phyloP scores from a whole-genome alignment of 2,888 invertebrate species.

The Psylliodes chrysocephalus region DNA sequence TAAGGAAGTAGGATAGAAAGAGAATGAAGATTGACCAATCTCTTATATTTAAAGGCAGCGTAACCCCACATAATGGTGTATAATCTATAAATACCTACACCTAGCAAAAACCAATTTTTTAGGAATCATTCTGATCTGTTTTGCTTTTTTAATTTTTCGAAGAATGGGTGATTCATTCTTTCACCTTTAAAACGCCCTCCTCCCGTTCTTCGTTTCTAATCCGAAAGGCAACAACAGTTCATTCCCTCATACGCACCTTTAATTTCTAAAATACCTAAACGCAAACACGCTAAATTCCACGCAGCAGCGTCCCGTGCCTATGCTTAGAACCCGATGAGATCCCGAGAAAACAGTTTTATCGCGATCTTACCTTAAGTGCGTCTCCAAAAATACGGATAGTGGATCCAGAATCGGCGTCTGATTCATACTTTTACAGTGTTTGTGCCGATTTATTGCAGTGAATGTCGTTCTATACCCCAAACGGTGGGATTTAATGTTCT shows the following conservation, averaged over 20 bases:
- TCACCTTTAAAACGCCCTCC: no score
- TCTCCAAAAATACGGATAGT: conserved; percentile 58
- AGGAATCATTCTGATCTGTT: no score
- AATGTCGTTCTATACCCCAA: not conserved
- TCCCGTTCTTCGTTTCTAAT: no score
- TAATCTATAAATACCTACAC: no score
- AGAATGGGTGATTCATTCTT: no score
- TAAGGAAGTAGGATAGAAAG: no score
- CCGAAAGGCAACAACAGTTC: no score
- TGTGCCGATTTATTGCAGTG: not conserved
- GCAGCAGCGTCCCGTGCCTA: conserved; percentile 16
- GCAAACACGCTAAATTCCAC: conserved; percentile 5
- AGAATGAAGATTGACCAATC: no score
- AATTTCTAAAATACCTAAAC: conserved; percentile 22
- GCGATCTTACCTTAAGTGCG: conserved; percentile 54
- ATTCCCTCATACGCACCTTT: conserved; percentile 5
- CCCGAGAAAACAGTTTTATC: conserved; percentile 26
- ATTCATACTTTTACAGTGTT: conserved; percentile 23
- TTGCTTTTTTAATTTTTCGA: no score
- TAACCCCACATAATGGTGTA: no score
- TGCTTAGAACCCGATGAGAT: conserved; percentile 28
- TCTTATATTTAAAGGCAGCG: no score
- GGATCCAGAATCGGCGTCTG: conserved; percentile 19
- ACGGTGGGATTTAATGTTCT: conserved; percentile 12
- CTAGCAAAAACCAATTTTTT: no score